phyloP scores from a whole-genome alignment of 23 tunicate species.

The Diplosoma virens region DNA sequence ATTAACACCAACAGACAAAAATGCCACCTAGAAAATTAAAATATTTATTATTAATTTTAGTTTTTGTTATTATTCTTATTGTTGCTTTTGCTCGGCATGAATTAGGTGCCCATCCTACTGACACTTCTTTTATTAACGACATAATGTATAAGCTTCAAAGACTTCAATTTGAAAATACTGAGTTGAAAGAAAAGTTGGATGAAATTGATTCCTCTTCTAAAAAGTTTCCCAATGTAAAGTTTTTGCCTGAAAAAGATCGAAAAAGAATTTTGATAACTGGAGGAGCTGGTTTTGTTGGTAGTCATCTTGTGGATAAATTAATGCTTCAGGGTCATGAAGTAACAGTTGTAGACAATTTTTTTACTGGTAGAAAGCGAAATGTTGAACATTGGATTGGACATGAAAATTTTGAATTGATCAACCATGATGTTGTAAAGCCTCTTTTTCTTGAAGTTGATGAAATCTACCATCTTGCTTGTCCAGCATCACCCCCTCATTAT shows the following conservation, averaged over 20 bases:
- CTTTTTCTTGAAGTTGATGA: constrained; percentile 87
- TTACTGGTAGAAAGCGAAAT: constrained; percentile 92
- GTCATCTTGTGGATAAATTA: constrained; percentile 87
- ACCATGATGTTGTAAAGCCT: constrained; percentile 86
- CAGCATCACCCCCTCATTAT: constrained; percentile 99
- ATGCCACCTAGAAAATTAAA: constrained; percentile 17
- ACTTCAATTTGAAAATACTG: constrained; percentile 37
- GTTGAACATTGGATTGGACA: constrained; percentile 98
- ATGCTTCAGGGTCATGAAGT: constrained; percentile 93
- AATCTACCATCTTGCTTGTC: constrained; percentile 94
- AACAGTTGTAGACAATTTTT: constrained; percentile 89
- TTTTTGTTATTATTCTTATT: constrained; percentile 8
- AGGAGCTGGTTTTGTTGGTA: constrained; percentile 99
- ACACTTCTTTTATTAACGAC: constrained; percentile 16
- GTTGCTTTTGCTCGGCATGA: constrained; percentile 43
- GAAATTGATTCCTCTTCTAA: constrained; percentile 11
- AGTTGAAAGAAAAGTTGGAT: constrained; percentile 19
- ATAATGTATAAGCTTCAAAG: constrained; percentile 6
- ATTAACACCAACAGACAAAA: too few relatives aligned
- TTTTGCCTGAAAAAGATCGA: constrained; percentile 83
- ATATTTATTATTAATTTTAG: not conserved
- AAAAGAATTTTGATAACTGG: constrained; percentile 89
- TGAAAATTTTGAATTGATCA: constrained; percentile 88
- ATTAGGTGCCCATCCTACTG: constrained; percentile 9
- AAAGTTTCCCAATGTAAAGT: constrained; percentile 57